Conservation (phyloP, 35 echinoderm and acorn worm genomes). For the Anneissia japonica region DNA sequence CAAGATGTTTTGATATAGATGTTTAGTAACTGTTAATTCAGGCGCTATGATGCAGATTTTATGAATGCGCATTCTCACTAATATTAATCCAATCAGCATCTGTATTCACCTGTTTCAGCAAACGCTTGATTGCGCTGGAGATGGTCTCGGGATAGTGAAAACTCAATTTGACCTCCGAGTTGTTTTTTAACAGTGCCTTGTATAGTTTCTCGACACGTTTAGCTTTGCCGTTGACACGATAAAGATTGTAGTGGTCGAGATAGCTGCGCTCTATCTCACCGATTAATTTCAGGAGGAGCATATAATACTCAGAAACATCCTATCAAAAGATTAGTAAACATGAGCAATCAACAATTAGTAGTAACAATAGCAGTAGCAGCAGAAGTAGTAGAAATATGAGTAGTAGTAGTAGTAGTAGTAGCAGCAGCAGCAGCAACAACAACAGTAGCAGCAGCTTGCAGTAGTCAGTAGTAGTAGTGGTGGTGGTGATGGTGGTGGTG, state of each 20-base stretch:
- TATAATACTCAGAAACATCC: background rate
- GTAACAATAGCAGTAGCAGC: background rate
- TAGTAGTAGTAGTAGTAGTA: too few species aligned
- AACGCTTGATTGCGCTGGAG: background rate
- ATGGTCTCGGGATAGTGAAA: background rate
- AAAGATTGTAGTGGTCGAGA: background rate
- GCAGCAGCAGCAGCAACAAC: too few species aligned
- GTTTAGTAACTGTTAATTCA: too few species aligned
- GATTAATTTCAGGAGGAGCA: background rate
- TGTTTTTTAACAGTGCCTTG: background rate
- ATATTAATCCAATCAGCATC: background rate
- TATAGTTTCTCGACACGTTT: background rate
- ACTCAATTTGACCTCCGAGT: background rate
- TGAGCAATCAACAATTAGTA: too few species aligned
- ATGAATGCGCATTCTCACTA: too few species aligned
- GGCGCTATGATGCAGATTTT: too few species aligned
- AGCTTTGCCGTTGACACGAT: background rate
- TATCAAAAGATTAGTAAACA: background rate
- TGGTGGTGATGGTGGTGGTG: too few species aligned
- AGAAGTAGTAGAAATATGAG: too few species aligned
- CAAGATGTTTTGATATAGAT: too few species aligned
- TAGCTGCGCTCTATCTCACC: background rate
- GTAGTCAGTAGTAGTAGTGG: too few species aligned
- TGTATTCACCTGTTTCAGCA: background rate
- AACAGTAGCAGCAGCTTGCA: too few species aligned